Evolutionary conservation across 2,888 invertebrate species (phyloP).

Genomic region (Ormyrus rosae): DNA sequence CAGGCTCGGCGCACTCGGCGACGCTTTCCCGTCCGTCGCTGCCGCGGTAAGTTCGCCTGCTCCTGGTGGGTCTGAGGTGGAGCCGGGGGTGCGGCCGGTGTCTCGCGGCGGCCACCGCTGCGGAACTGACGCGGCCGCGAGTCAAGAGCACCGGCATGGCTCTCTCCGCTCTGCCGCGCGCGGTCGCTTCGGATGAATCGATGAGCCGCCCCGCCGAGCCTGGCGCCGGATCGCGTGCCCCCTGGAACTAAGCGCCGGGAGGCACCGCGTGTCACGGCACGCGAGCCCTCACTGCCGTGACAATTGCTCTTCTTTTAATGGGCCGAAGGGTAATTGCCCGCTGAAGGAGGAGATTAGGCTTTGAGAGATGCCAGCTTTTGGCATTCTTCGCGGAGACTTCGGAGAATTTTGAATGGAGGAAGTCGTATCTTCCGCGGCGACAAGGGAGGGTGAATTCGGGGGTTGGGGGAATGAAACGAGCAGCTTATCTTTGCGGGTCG

Average conservation of each 20-base stretch:
- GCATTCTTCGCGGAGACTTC: too few species aligned
- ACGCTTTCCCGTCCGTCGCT: not conserved
- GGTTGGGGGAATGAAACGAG: too few species aligned
- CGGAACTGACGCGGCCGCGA: not conserved
- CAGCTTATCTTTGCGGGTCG: too few species aligned
- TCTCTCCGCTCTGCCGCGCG: not conserved
- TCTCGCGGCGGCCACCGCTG: not conserved
- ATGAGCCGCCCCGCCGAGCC: slow-evolving; percentile 7
- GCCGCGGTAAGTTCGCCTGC: not conserved
- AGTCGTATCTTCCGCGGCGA: too few species aligned
- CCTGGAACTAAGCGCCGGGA: not conserved
- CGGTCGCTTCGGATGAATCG: not conserved
- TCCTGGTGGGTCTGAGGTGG: not conserved
- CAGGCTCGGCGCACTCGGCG: not conserved
- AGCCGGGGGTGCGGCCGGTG: not conserved
- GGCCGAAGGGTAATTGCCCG: too few species aligned
- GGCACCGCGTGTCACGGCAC: slow-evolving; percentile 49
- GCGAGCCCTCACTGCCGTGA: slow-evolving; percentile 13
- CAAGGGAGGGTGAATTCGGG: too few species aligned
- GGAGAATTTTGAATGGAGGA: too few species aligned
- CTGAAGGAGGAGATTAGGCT: too few species aligned
- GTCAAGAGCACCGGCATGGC: not conserved
- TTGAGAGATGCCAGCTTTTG: too few species aligned
- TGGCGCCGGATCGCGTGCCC: slow-evolving; percentile 44
- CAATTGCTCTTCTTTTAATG: too few species aligned